Conservation (phyloP, 2,113 vertebrate species). For the Poeciliopsis retropinna region DNA sequence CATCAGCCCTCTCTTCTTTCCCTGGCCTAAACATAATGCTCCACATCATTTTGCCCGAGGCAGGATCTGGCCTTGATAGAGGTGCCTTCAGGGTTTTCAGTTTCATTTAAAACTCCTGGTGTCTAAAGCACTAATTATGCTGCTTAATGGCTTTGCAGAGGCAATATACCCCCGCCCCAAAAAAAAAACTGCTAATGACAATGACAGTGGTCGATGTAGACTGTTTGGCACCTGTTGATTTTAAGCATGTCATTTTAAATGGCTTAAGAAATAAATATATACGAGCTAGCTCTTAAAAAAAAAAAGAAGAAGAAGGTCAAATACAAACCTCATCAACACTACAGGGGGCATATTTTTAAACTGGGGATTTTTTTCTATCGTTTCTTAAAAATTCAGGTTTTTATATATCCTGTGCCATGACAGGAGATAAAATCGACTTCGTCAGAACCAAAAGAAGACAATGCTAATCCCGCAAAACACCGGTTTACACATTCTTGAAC, state of each 20-base stretch:
- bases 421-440: too few relatives aligned
- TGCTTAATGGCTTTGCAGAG: constrained; percentile 11
- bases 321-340: not conserved
- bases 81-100: constrained; percentile 34
- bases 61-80: constrained; percentile 47
- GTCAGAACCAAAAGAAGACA: too few relatives aligned
- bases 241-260: not conserved
- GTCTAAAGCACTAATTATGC: constrained; percentile 34
- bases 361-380: too few relatives aligned
- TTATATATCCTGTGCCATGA: too few relatives aligned
- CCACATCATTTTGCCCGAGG: constrained; percentile 57
- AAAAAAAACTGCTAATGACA: not conserved
- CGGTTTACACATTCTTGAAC: too few relatives aligned
- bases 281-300: too few relatives aligned
- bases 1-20: constrained; percentile 34
- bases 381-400: too few relatives aligned
- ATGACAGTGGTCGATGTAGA: not conserved
- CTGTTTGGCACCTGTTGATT: not conserved
- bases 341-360: too few relatives aligned
- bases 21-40: constrained; percentile 49
- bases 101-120: constrained; percentile 35
- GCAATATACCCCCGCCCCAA: too few relatives aligned
- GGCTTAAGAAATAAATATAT: not conserved
- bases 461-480: too few relatives aligned
- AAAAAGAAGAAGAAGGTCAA: not conserved